A percentile compares a stretch with the other conserved stretches of the same genome.
These are phyloP conservation scores for Rhadina sibilatrix DNA, from an alignment of 2,113 vertebrate species.

Conservation along the genomic window DNA sequence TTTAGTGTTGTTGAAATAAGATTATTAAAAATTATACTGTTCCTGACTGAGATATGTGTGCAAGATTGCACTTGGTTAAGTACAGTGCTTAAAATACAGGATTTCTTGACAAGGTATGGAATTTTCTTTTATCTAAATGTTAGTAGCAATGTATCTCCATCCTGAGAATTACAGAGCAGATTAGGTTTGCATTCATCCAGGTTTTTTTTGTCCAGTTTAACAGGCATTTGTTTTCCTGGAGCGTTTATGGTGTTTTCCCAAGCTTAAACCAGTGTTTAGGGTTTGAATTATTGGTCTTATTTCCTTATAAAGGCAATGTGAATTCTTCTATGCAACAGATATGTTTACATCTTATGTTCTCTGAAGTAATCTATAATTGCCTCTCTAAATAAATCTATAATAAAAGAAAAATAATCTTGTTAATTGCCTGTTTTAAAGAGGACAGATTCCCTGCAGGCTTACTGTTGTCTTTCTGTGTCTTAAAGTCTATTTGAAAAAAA, in stretches of 20 bases:
- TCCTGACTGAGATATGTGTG: not conserved
- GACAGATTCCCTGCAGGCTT: not conserved
- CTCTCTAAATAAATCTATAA: not conserved
- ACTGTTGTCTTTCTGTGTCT: not conserved
- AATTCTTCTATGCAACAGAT: not conserved
- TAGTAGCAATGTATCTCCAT: not conserved
- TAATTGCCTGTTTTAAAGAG: not conserved
- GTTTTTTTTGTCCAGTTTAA: not conserved
- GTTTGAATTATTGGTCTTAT: not conserved
- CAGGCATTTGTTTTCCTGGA: not conserved
- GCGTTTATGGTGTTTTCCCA: not conserved
- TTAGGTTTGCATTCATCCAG: not conserved
- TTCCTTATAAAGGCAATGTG: not conserved
- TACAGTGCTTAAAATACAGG: not conserved
- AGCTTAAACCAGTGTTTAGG: not conserved
- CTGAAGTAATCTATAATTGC: not conserved
- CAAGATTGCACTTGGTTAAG: not conserved
- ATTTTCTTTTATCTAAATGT: not conserved
- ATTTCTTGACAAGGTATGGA: not conserved
- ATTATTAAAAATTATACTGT: not conserved
- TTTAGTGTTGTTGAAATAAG: not conserved
- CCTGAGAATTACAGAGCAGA: not conserved
- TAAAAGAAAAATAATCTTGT: not conserved
- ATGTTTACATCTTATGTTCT: not conserved
- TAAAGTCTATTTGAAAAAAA: not conserved